Percentiles rank a stretch among this genome's conserved stretches.
These are phyloP conservation scores for Coleophora flavipennella DNA, from an alignment of 2,888 invertebrate species.

Conservation along the genomic window DNA sequence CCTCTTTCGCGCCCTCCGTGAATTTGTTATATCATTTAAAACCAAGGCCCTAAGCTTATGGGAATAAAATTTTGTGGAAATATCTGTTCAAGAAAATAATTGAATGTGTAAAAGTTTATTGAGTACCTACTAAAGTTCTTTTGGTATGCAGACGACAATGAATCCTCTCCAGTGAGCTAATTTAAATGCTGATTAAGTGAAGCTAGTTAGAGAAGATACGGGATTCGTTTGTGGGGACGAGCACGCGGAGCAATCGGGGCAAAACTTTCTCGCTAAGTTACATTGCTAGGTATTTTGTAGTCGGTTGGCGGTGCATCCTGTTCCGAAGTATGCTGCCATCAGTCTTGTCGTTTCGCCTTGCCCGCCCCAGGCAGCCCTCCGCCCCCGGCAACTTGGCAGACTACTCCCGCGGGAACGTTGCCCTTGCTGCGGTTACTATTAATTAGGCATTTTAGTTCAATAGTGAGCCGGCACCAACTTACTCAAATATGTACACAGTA, in stretches of 20 bases:
- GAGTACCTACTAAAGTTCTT: too few species aligned
- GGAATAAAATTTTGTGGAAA: neutral
- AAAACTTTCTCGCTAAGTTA: slow-evolving; percentile 13
- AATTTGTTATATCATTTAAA: slow-evolving; percentile 17
- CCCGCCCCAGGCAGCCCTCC: slow-evolving; percentile 25
- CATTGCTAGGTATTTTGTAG: slow-evolving; percentile 11
- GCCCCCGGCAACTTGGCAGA: slow-evolving; percentile 40
- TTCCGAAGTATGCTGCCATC: slow-evolving; percentile 20
- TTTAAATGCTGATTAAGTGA: too few species aligned
- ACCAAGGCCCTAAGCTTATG: neutral
- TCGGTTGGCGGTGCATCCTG: slow-evolving; percentile 22
- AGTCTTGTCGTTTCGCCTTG: slow-evolving; percentile 32
- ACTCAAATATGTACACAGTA: slow-evolving; percentile 19
- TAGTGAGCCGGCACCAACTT: slow-evolving; percentile 18
- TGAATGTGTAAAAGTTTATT: too few species aligned
- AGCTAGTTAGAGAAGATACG: neutral
- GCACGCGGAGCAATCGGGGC: slow-evolving; percentile 5
- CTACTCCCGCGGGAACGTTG: slow-evolving; percentile 24
- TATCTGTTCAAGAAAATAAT: too few species aligned
- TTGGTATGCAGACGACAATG: too few species aligned
- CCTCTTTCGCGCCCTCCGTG: slow-evolving; percentile 37
- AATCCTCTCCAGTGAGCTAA: neutral
- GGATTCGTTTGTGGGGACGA: neutral
- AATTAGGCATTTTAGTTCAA: slow-evolving; percentile 26
- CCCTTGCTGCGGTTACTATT: slow-evolving; percentile 32